phyloP scores from a whole-genome alignment of 2,797 vertebrate species.

The Cynodonichthys magdalenae region DNA sequence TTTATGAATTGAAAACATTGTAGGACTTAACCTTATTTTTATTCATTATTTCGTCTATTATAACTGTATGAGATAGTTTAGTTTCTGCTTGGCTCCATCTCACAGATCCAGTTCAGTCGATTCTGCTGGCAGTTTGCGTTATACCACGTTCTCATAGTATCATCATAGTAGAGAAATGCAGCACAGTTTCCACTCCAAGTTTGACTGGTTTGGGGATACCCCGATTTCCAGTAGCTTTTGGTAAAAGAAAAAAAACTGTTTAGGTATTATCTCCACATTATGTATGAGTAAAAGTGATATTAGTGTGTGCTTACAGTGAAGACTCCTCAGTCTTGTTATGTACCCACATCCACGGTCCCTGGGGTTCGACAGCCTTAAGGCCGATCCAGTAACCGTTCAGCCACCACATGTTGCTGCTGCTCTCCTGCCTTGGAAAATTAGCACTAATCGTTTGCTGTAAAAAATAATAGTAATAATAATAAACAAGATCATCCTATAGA shows the following conservation, averaged over 20 bases:
- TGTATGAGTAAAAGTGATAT: neutral
- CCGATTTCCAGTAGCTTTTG: conserved; percentile 55
- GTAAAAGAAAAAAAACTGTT: conserved; percentile 4
- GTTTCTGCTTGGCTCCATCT: conserved; percentile 26
- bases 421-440: conserved; percentile 9
- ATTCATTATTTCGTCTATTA: too few species aligned
- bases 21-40: neutral
- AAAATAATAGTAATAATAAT: neutral
- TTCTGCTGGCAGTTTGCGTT: conserved; percentile 42
- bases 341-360: conserved; percentile 62
- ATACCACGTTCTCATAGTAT: conserved; percentile 32
- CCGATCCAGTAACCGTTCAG: conserved; percentile 61
- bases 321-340: conserved; percentile 54
- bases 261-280: neutral
- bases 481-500: neutral
- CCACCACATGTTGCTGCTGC: conserved; percentile 10
- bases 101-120: conserved; percentile 56
- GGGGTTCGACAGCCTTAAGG: conserved; percentile 21
- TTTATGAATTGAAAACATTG: neutral
- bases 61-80: neutral
- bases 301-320: conserved; percentile 32
- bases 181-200: conserved; percentile 45
- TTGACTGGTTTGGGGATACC: conserved; percentile 35
- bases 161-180: conserved; percentile 11
- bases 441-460: conserved; percentile 39